Base-by-base conservation (phyloP, 1,140 invertebrate species). In the Campoletis sonorensis region DNA sequence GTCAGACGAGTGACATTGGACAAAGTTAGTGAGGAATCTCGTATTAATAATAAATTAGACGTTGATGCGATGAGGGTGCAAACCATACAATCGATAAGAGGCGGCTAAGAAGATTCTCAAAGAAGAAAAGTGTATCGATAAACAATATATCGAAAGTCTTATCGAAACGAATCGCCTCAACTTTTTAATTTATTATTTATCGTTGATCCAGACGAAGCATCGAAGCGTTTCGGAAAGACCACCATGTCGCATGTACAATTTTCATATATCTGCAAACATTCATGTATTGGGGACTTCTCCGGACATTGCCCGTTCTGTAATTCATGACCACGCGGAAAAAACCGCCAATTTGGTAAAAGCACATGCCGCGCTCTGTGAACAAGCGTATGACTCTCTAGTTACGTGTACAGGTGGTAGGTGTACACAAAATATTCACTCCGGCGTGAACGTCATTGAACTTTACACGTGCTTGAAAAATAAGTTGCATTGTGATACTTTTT, bases 371-470 rank as follows among this genome's bases (percentile, higher is more conserved):
- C 83, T 72, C 83, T 51, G 54, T 67, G 84, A 83, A 85, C 84
- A 85, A 84, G 82, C 80, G 86, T 85, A 86, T 86, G 84, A 85
- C 83, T 81, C 85, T 84, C 85, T 81, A 61, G 76, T 45, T 78
- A 78, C 76, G 33, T 78, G 76, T 84, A 84, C 86, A 87, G 86
- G 85, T 85, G 87, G 85, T 84, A 83, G 81, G 77, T 51, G 68
- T 79, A 85, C 85, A 80, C 81, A 82, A 85, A 86, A 85, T 85
- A 85, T 78, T 33, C 54, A 85, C 84, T 84, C 82, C 79, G 79
- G 83, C 83, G 23, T 83, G 83, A 84, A 81, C 83, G 84, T 79
- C 86, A 83, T 84, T 86, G 87, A 87, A 86, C 86, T 85, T 85
- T 79, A 83, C 7, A 13, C 40, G 40, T 45, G 11, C 8, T 45